Conservation (phyloP, 2,113 vertebrate genomes). For the human region DNA sequence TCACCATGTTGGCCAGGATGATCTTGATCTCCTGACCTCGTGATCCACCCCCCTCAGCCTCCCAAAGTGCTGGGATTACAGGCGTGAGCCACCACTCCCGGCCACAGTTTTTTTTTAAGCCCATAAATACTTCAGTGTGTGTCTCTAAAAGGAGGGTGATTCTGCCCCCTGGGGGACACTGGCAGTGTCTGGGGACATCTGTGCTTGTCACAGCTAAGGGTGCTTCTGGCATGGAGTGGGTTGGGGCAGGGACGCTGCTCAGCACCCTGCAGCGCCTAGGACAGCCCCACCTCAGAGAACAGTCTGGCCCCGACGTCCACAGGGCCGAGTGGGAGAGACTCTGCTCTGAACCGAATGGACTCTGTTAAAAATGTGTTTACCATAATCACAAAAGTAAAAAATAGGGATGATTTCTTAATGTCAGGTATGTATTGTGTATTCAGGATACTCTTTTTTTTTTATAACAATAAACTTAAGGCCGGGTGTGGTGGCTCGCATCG, state of each 20-base stretch:
- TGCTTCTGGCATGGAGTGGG: background rate
- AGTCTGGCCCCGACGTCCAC: accelerated
- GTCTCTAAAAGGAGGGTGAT: background rate
- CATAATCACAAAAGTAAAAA: accelerated
- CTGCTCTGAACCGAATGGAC: background rate
- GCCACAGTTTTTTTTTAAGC: no score
- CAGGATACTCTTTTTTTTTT: background rate
- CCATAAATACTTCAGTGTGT: no score
- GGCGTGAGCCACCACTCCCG: accelerated
- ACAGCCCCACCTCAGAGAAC: accelerated
- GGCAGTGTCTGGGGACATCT: background rate
- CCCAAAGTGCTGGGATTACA: no score
- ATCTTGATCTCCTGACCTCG: no score
- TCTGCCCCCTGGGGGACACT: background rate
- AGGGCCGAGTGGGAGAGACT: accelerated
- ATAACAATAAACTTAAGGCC: background rate
- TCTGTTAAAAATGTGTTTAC: background rate
- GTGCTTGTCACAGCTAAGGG: background rate
- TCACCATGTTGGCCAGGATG: no score
- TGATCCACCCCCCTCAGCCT: no score
- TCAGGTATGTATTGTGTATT: no score
- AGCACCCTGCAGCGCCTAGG: background rate
- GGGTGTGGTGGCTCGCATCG: no score
- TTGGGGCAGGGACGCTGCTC: background rate
- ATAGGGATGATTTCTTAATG: accelerated